Conservation (phyloP, 2,797 vertebrate genomes). For the Poeciliopsis infans region DNA sequence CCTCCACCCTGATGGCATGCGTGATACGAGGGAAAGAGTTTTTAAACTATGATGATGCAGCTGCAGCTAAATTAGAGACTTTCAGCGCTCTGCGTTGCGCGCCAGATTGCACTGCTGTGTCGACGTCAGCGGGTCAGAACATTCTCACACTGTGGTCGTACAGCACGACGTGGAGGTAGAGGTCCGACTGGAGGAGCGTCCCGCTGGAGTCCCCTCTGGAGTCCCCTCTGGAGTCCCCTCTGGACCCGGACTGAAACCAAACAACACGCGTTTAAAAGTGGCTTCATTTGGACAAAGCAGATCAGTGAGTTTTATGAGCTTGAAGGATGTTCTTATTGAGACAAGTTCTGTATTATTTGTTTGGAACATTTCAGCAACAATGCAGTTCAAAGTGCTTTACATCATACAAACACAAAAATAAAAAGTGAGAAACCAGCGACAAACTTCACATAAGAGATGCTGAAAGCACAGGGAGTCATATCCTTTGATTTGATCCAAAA, state of each 20-base stretch:
- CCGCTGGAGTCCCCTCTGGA: constrained; percentile 82
- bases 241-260: constrained; percentile 79
- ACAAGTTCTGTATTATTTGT: background rate
- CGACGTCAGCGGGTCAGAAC: constrained; percentile 51
- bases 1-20: constrained; percentile 71
- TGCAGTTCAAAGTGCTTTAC: too few species aligned
- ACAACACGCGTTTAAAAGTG: background rate
- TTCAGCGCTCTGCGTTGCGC: constrained; percentile 18
- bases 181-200: constrained; percentile 77
- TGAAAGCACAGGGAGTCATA: background rate
- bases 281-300: background rate
- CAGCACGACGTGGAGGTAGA: constrained; percentile 84
- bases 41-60: constrained; percentile 47
- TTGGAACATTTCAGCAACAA: too few species aligned
- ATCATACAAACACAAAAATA: too few species aligned
- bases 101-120: constrained; percentile 41
- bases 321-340: background rate
- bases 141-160: constrained; percentile 82
- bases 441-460: background rate
- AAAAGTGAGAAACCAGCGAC: constrained; percentile 4
- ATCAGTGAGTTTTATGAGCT: background rate
- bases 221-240: constrained; percentile 78
- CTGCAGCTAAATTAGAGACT: constrained; percentile 62
- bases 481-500: background rate
- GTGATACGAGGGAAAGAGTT: constrained; percentile 57